Evolutionary conservation across 2,113 vertebrate species (phyloP), one percentile per base, ranked within the genome.

Genomic region (Nannobrachium achirus): DNA sequence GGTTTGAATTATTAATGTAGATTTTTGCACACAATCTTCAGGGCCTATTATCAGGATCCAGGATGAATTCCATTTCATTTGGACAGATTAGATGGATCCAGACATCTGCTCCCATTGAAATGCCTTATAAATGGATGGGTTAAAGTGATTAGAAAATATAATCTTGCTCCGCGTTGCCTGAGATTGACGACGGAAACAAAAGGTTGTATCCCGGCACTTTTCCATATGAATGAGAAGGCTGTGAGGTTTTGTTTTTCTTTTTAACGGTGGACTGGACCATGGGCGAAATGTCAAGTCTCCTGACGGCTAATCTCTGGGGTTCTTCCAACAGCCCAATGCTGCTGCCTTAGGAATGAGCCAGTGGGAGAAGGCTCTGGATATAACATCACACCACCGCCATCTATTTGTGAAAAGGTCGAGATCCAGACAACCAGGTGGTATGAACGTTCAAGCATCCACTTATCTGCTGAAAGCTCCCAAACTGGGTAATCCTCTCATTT

Each of bases 11-110:
- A 93, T 90, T 89, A 62, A 91, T 88, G 63, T 80, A 89, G 85
- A 90, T 91, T 90, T 91, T 91, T 88, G 84, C 87, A 86, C 89
- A 87, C 86, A 81, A 91, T 91, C 82, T 90, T 76, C 80, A 63
- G 72, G 73, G 76, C 67, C 82, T 78, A 89, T 91, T 91, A 90
- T 81, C 71, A 65, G n/a, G 79, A 84, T 76, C 59, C 70, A 70
- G 78, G 89, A 83, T 80, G 84, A 82, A 88, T 92, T 88, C 85
- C 74, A 74, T 91, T 89, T 82, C 66, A 87, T 82, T 84, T 87
- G 75, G 86, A 79, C 81, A 81, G 86, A 88, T 90, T 81, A 85
- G 81, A 90, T 66, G 66, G 74, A 80, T 83, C 82, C 70, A 73
- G 79, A 71, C 71, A 84, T 25, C 73, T 25, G 73, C 55, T 63